Evolutionary conservation across 53 echinoderm and acorn worm genomes (phyloP).

Genomic region (Mesocentrotus franciscanus): DNA sequence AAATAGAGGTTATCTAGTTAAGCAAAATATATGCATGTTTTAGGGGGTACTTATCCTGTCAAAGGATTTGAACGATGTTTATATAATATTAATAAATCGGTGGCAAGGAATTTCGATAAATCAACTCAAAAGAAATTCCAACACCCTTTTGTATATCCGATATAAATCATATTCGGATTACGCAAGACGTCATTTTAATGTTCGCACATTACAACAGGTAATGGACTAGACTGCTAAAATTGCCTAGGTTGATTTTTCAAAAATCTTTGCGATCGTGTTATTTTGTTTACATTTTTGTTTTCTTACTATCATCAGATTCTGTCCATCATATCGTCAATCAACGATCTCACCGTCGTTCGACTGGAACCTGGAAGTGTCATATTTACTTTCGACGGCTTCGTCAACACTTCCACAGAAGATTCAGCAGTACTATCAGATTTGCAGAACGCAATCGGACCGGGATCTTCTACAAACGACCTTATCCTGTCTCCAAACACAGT

Average conservation of each 20-base stretch:
- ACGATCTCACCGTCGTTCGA: neutral
- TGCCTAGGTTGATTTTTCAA: too few relatives aligned
- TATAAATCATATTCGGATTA: too few relatives aligned
- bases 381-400: slow-evolving; percentile 1
- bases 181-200: too few relatives aligned
- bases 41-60: too few relatives aligned
- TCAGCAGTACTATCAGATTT: neutral
- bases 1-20: neutral
- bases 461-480: neutral
- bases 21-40: neutral
- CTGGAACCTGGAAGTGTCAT: neutral
- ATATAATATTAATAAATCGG: too few relatives aligned
- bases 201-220: too few relatives aligned
- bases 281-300: neutral
- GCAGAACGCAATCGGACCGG: neutral
- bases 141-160: too few relatives aligned
- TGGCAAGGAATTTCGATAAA: too few relatives aligned
- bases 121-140: too few relatives aligned
- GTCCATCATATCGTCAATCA: neutral
- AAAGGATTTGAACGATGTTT: too few relatives aligned
- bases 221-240: too few relatives aligned
- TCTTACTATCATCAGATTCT: slow-evolving; percentile 1
- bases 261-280: too few relatives aligned
- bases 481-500: slow-evolving; percentile 4
- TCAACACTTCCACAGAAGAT: neutral